A percentile compares a stretch with the other conserved stretches of the same genome.
Conservation (phyloP, 1,140 invertebrate species). For the Hycleus phaleratus region DNA sequence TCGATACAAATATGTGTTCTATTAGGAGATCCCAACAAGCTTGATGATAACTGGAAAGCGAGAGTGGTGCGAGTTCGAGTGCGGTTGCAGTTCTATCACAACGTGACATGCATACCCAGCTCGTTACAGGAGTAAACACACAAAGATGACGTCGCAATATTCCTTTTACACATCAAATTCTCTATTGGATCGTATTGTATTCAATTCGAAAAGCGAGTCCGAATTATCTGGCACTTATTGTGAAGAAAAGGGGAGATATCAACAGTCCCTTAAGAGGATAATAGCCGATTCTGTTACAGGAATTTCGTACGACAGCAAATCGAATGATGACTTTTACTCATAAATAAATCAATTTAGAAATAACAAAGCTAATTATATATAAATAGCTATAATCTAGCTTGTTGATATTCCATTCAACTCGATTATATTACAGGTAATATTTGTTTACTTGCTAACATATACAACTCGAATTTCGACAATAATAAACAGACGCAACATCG, state of each 20-base stretch:
- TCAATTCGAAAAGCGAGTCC: no score
- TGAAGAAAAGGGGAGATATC: constrained; percentile 7
- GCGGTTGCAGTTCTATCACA: constrained; percentile 3
- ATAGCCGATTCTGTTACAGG: not conserved
- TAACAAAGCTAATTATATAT: no score
- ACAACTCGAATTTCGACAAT: no score
- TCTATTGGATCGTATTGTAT: not conserved
- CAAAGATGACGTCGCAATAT: not conserved
- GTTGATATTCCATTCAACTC: no score
- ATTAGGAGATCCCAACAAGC: not conserved
- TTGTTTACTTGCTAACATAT: no score
- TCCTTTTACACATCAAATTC: not conserved
- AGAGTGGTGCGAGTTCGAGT: constrained; percentile 7
- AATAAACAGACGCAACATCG: no score
- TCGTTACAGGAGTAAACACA: constrained; percentile 21
- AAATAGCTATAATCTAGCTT: no score
- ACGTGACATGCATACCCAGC: constrained; percentile 24
- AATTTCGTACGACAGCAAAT: no score
- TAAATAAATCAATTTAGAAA: no score
- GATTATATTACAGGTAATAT: no score
- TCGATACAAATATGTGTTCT: not conserved
- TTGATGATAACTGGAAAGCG: constrained; percentile 2
- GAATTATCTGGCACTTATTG: no score
- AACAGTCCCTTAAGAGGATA: constrained; percentile 6
- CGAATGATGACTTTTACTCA: no score